These are phyloP conservation scores for Peromyscus aztecus DNA, from an alignment of 2,797 vertebrate genomes.

Conservation along the genomic window DNA sequence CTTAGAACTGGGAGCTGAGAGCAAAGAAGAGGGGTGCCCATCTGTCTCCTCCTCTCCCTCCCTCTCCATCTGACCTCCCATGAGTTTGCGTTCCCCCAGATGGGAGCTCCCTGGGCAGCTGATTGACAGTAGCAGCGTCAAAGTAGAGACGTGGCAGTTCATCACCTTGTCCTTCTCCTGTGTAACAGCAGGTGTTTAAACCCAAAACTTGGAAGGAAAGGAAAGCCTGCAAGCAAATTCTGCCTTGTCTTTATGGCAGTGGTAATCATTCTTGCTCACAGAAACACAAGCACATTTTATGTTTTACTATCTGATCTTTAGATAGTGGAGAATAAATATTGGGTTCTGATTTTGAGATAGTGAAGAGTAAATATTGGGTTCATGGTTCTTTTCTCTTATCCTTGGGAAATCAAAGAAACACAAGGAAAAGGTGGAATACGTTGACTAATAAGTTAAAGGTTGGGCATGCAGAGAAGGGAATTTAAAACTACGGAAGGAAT, in stretches of 20 bases:
- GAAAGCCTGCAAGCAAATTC: not conserved
- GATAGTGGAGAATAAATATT: not conserved
- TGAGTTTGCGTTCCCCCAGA: not conserved
- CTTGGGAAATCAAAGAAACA: not conserved
- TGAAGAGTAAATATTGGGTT: not conserved
- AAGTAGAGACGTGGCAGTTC: not conserved
- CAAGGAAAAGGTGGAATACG: not conserved
- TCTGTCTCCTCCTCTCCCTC: not conserved
- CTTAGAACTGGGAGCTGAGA: too few species aligned
- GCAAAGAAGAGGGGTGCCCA: not conserved
- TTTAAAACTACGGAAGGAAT: not conserved
- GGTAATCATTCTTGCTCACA: not conserved
- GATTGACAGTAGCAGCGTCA: not conserved
- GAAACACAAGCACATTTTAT: not conserved
- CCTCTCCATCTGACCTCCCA: not conserved
- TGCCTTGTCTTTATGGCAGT: not conserved
- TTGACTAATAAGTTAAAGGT: not conserved
- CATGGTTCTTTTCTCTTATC: not conserved
- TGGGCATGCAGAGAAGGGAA: not conserved
- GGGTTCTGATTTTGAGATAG: not conserved
- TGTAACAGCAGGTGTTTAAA: not conserved
- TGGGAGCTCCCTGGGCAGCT: not conserved
- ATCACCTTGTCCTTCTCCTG: not conserved
- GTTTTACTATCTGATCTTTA: conserved; percentile 32
- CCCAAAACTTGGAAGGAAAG: not conserved